Percentiles rank a stretch among this genome's conserved stretches.
Conservation (phyloP, 2,797 vertebrate species). For the Podarcis siculus region DNA sequence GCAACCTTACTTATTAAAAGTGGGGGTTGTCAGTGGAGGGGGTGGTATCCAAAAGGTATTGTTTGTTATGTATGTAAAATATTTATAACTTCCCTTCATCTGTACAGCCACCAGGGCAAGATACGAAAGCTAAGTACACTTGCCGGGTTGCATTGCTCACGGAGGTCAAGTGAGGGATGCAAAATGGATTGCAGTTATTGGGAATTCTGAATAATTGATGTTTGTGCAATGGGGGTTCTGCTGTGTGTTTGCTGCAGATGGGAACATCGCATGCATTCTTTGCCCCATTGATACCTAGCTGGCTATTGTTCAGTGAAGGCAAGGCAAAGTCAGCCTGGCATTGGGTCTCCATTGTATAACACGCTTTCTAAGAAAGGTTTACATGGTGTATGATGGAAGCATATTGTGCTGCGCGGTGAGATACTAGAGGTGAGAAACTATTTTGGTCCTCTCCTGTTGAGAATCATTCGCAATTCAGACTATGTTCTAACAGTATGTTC, state of each 20-base stretch:
- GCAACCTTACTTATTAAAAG: neutral
- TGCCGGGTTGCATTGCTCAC: neutral
- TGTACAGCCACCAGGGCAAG: neutral
- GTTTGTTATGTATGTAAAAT: no score
- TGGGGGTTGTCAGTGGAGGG: neutral
- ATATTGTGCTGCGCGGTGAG: neutral
- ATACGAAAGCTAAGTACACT: neutral
- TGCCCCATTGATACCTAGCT: conserved; percentile 9
- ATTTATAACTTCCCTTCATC: neutral
- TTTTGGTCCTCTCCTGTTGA: conserved; percentile 38
- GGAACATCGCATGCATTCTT: conserved; percentile 8
- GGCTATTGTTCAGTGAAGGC: neutral
- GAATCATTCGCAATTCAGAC: conserved; percentile 54
- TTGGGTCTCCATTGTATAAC: conserved; percentile 3
- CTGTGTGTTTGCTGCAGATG: neutral
- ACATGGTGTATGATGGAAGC: conserved; percentile 16
- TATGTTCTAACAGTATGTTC: conserved; percentile 26
- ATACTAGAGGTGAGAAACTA: conserved; percentile 48
- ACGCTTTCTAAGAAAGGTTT: conserved; percentile 28
- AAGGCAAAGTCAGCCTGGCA: neutral
- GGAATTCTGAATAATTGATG: conserved; percentile 1
- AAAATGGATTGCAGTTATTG: neutral
- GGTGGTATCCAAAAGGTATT: neutral
- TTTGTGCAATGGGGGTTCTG: neutral
- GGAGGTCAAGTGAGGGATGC: neutral